Evolutionary conservation across 2,113 vertebrate species (phyloP), one percentile per base, ranked within the genome.

Genomic region (Melierax canorus): DNA sequence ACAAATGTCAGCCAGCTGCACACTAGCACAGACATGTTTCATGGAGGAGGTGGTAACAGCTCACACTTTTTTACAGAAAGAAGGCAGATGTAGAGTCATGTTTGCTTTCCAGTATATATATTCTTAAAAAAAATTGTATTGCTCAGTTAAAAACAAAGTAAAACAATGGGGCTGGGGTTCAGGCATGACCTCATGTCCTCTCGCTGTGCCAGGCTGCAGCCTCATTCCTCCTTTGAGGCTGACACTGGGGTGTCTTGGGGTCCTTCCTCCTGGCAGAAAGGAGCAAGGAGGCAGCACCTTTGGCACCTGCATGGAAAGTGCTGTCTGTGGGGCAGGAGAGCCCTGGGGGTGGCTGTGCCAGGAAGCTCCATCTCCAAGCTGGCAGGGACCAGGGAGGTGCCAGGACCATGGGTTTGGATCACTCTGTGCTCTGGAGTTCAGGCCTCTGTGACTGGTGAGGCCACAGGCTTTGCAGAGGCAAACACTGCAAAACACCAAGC

Each of bases 1-100:
- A 80, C 30, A 94, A 97, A 97, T 94, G 90, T 84, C 94, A 96
- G 85, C 92, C 94, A 97, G 91, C 92, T 97, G 81, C 17, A 18
- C 58, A 51, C 85, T 81, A 94, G 95, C 87, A 86, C 72, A 78
- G 91, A 78, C 71, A 53, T 67, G 76, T 91, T 94, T 95, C 74
- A n/a, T 50, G 73, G 67, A 71, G 66, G 71, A 93, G 62, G 79
- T 88, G 89, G 77, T 92, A 97, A 92, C 43, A 64, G 60, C 34
- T 90, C 27, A 23, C 75, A 69, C 78, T 85, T 94, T 62, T 79
- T 84, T 74, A 64, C 27, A 23, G 45, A 88, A 88, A 95, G 63
- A 87, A 81, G 10, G 23, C 45, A 75, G 43, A 66, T 86, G 59
- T 74, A 64, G 26, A 46, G 39, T 56, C 26, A 10, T 58, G 53